phyloP scores from a whole-genome alignment of 1,140 invertebrate genomes.

The Ceratosolen solmsi region DNA sequence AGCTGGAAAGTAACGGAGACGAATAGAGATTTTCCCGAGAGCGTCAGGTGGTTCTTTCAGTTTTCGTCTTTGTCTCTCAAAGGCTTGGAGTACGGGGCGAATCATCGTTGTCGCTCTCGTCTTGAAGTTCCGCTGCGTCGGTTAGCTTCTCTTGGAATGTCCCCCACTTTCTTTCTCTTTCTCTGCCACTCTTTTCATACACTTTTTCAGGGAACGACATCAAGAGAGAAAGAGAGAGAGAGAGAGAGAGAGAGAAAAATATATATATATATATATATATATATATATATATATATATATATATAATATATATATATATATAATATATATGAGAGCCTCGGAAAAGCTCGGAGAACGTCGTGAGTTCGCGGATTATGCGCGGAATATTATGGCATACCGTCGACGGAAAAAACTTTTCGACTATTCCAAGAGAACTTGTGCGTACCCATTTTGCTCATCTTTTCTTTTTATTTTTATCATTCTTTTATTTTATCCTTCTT shows the following conservation, averaged over 20 bases:
- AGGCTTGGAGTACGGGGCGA: conserved; percentile 5
- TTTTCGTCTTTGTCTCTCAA: conserved; percentile 27
- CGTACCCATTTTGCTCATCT: conserved; percentile 8
- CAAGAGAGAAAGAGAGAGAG: background rate
- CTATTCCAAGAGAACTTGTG: conserved; percentile 12
- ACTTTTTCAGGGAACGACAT: background rate
- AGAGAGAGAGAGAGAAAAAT: background rate
- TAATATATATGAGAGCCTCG: background rate
- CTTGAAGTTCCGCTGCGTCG: conserved; percentile 36
- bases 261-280: too few species aligned
- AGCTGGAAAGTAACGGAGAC: conserved; percentile 35
- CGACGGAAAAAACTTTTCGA: conserved; percentile 40
- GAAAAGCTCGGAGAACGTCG: conserved; percentile 37
- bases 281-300: too few species aligned
- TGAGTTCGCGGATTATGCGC: conserved; percentile 49
- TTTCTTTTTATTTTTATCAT: conserved; percentile 10
- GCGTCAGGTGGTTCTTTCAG: conserved; percentile 49
- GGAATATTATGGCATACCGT: conserved; percentile 34
- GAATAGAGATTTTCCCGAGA: conserved; percentile 44
- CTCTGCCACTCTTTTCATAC: background rate
- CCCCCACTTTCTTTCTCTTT: background rate
- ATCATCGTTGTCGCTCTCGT: background rate
- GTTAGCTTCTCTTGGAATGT: conserved; percentile 16
- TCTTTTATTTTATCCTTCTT: conserved; percentile 44
- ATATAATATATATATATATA: too few species aligned